Evolutionary conservation across 2,888 invertebrate genomes (phyloP).

Genomic region (Stenichneumon culpator): DNA sequence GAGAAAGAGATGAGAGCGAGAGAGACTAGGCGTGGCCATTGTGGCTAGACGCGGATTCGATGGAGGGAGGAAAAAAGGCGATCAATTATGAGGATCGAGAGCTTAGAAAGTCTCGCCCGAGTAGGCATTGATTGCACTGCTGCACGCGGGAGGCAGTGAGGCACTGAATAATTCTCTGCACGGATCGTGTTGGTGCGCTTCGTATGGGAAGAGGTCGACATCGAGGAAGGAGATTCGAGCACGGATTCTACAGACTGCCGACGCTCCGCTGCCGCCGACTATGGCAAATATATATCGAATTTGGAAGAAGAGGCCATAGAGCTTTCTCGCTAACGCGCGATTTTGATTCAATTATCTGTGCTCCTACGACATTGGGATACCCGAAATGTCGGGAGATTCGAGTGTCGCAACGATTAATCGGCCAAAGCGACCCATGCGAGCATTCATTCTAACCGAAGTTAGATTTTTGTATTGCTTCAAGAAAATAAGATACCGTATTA

Average conservation of each 20-base stretch:
- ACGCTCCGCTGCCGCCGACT: slow-evolving; percentile 17
- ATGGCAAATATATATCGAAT: slow-evolving; percentile 17
- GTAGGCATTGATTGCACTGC: slow-evolving; percentile 39
- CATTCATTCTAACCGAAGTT: neutral
- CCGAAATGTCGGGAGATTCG: slow-evolving; percentile 20
- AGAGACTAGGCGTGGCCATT: neutral
- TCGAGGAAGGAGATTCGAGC: slow-evolving; percentile 35
- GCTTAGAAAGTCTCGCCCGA: slow-evolving; percentile 30
- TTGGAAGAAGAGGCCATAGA: slow-evolving; percentile 51
- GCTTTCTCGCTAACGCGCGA: slow-evolving; percentile 1
- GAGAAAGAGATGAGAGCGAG: neutral
- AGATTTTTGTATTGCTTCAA: neutral
- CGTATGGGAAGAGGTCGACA: slow-evolving; percentile 8
- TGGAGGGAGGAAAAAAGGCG: slow-evolving; percentile 19
- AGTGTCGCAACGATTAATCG: neutral
- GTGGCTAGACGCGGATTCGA: neutral
- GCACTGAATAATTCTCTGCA: slow-evolving; percentile 10
- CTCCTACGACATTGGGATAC: slow-evolving; percentile 14
- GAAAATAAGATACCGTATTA: too few species aligned
- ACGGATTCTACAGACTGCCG: neutral
- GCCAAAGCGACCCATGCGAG: neutral
- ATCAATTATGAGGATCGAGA: slow-evolving; percentile 35
- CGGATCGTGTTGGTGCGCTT: slow-evolving; percentile 9
- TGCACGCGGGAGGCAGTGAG: neutral
- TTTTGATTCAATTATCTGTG: slow-evolving; percentile 54